phyloP scores from a whole-genome alignment of 37 sponge, comb jelly and placozoan species.

The Tethya wilhelma region DNA sequence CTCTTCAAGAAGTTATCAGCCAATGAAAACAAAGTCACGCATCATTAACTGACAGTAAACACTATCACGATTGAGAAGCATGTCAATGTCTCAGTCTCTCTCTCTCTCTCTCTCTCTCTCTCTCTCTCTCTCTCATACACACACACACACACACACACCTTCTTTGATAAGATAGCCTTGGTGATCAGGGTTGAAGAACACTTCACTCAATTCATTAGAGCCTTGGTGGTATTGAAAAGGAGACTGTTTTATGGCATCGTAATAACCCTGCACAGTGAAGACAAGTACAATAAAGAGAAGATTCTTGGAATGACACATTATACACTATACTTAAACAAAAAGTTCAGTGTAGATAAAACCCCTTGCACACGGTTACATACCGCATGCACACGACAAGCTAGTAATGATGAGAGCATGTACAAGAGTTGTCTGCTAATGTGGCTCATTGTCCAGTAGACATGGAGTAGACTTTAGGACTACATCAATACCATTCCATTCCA shows the following conservation, averaged over 20 bases:
- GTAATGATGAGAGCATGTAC: no score
- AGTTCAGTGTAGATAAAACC: background rate
- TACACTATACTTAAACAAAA: background rate
- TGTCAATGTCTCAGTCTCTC: background rate
- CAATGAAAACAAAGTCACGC: no score
- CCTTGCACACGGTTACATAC: background rate
- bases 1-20: no score
- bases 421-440: no score
- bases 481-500: no score
- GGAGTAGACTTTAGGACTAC: no score
- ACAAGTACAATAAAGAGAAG: no score
- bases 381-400: no score
- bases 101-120: background rate
- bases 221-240: slow-evolving; percentile 86
- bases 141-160: slow-evolving; percentile 24
- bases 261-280: slow-evolving; percentile 67
- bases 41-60: no score
- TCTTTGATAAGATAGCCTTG: slow-evolving; percentile 86
- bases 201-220: slow-evolving; percentile 75
- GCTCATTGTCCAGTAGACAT: no score
- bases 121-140: background rate
- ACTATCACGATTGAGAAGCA: no score
- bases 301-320: no score
- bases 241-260: slow-evolving; percentile 64
- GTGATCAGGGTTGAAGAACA: slow-evolving; percentile 91